Conservation (phyloP, 2,113 vertebrate species). For the Corythornis vintsioides region DNA sequence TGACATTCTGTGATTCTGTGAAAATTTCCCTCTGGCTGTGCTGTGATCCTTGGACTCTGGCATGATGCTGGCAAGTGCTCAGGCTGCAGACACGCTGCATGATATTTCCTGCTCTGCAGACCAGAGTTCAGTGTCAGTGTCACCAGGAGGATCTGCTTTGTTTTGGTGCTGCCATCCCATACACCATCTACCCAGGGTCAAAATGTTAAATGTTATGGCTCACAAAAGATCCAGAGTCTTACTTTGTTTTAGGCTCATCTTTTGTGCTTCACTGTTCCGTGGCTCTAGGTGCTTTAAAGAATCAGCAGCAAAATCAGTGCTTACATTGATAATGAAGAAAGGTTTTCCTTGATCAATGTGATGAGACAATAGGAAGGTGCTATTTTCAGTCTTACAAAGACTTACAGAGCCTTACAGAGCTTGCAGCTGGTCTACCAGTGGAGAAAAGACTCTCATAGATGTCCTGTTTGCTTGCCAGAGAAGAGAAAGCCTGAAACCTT, state of each 20-base stretch:
- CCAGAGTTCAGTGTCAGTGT: background rate
- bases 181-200: background rate
- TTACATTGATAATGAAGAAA: background rate
- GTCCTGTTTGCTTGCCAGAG: background rate
- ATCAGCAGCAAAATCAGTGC: background rate
- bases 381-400: background rate
- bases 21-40: background rate
- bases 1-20: too few species aligned
- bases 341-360: background rate
- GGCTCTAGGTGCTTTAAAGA: background rate
- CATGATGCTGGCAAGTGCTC: background rate
- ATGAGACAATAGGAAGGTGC: background rate
- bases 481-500: background rate
- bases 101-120: background rate
- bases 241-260: background rate
- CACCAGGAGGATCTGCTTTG: background rate
- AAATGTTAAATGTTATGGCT: accelerated
- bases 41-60: background rate
- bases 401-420: background rate
- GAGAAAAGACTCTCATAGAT: background rate
- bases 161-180: background rate
- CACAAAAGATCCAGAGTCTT: background rate
- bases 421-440: background rate
- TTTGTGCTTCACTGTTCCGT: background rate
- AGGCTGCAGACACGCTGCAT: accelerated